Conservation (phyloP, 2,797 vertebrate species). For the Channa striata region DNA sequence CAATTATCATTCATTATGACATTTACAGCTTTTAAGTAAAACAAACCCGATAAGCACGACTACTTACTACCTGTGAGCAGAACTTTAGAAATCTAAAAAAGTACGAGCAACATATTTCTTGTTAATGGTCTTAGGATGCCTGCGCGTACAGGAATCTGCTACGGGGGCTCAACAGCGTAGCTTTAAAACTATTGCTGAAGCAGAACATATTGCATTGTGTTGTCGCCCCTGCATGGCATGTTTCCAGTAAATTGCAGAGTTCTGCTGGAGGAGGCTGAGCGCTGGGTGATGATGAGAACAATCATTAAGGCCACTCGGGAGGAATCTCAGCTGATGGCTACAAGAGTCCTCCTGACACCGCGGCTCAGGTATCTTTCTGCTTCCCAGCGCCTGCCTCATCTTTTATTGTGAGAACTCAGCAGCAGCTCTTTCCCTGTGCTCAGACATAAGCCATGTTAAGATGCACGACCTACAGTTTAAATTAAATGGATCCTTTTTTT, state of each 20-base stretch:
- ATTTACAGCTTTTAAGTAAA: neutral
- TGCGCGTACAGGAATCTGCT: neutral
- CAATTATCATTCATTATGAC: constrained; percentile 4
- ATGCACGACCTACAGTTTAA: constrained; percentile 4
- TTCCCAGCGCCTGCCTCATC: neutral
- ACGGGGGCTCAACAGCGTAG: neutral
- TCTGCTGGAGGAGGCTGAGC: constrained; percentile 21
- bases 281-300: constrained; percentile 30
- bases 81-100: neutral
- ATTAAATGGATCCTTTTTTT: constrained; percentile 4
- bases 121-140: too few species aligned
- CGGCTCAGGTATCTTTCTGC: constrained; percentile 28
- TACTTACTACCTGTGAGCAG: neutral
- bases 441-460: constrained; percentile 4
- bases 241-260: constrained; percentile 20
- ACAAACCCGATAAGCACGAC: neutral
- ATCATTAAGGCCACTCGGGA: constrained; percentile 45
- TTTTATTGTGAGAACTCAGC: constrained; percentile 17
- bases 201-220: neutral
- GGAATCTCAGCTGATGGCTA: constrained; percentile 42
- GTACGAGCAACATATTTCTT: neutral
- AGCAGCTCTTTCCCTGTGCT: constrained; percentile 8
- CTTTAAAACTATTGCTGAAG: neutral
- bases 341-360: constrained; percentile 33
- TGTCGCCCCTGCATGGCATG: neutral